phyloP scores from a whole-genome alignment of 2,797 vertebrate genomes.

The Enteromius mattozi region DNA sequence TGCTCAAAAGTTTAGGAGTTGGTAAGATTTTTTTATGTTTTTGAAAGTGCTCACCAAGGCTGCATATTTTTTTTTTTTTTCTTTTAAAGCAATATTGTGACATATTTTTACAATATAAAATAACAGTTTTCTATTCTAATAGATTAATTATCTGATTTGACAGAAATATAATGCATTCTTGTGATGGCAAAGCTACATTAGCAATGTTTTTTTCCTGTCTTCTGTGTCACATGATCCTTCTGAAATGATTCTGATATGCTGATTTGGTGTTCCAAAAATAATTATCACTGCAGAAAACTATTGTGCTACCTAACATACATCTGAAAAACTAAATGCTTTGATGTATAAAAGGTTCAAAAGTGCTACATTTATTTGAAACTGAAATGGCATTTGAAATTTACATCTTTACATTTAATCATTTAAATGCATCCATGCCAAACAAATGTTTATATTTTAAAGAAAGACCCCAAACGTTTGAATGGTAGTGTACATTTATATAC shows the following conservation, averaged over 20 bases:
- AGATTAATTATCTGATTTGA: background rate
- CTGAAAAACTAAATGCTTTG: background rate
- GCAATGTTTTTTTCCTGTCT: too few relatives aligned
- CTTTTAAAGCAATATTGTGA: too few relatives aligned
- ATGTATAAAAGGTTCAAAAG: background rate
- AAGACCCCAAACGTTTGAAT: background rate
- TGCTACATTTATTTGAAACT: background rate
- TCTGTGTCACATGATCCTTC: background rate
- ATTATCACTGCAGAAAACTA: background rate
- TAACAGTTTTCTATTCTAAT: background rate
- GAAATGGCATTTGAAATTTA: background rate
- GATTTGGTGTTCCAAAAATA: background rate
- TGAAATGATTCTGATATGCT: background rate
- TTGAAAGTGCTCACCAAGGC: background rate
- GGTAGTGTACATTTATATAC: background rate
- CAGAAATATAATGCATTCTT: background rate
- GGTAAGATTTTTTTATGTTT: background rate
- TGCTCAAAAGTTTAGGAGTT: too few relatives aligned
- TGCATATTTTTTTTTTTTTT: background rate
- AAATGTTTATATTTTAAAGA: background rate
- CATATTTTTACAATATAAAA: background rate
- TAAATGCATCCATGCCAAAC: background rate
- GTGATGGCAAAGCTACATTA: too few relatives aligned
- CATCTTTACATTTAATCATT: background rate
- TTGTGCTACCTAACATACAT: background rate